Conservation (phyloP, 2,113 vertebrate genomes). For the Petroica traversi region DNA sequence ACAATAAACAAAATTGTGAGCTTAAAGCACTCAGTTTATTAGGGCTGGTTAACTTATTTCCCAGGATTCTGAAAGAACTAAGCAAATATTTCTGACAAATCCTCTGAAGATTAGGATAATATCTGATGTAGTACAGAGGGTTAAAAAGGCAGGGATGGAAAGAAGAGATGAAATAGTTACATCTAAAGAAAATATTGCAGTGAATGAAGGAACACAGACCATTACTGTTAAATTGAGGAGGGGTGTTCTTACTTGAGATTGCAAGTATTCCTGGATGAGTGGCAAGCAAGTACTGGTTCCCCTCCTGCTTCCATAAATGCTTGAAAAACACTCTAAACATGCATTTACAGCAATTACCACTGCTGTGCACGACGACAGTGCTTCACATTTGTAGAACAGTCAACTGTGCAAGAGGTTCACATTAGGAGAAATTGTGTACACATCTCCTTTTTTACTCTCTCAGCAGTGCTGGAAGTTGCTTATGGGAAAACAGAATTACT, state of each 20-base stretch:
- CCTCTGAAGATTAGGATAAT: background rate
- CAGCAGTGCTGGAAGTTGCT: background rate
- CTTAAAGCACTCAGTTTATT: background rate
- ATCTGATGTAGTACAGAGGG: background rate
- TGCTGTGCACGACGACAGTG: background rate
- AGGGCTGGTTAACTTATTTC: background rate
- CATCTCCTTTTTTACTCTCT: background rate
- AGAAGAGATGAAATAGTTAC: background rate
- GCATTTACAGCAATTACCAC: background rate
- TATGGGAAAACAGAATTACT: background rate
- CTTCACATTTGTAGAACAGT: background rate
- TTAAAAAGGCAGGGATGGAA: background rate
- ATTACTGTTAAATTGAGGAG: background rate
- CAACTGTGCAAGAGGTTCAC: background rate
- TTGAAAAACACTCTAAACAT: background rate
- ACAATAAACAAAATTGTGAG: background rate
- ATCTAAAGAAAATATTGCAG: background rate
- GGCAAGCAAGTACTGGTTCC: background rate
- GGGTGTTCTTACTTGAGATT: background rate
- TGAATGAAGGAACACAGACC: background rate
- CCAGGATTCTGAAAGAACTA: background rate
- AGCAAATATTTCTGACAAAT: background rate
- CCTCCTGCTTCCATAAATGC: background rate
- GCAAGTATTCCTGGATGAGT: background rate
- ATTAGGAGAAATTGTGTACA: background rate